Conservation (phyloP, 2,113 vertebrate genomes). For the Vombatus ursinus region DNA sequence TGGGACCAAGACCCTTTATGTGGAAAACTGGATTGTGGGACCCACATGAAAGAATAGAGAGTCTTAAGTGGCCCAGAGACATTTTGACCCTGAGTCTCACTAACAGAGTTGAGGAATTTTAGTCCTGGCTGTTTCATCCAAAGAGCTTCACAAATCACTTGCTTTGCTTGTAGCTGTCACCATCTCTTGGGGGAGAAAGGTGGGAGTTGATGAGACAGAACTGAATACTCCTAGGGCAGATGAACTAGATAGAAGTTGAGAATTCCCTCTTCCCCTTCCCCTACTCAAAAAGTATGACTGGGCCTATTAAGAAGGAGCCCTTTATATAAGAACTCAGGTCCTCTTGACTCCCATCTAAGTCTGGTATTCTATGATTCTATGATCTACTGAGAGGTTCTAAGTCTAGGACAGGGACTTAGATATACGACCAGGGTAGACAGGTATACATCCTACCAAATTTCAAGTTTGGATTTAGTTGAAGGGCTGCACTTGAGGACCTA, state of each 20-base stretch:
- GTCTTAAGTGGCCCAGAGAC: background rate
- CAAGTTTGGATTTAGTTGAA: too few relatives aligned
- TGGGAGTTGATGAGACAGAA: background rate
- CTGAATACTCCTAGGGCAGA: background rate
- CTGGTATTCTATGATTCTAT: background rate
- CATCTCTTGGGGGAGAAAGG: background rate
- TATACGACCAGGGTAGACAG: background rate
- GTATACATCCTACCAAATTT: too few relatives aligned
- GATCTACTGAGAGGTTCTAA: background rate
- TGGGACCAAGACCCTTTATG: background rate
- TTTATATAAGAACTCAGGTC: background rate
- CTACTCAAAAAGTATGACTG: background rate
- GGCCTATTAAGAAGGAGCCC: background rate
- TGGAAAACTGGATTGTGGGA: background rate
- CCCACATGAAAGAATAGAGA: background rate
- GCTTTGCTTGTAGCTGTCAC: background rate
- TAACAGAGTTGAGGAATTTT: background rate
- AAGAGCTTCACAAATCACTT: background rate
- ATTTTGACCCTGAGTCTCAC: background rate
- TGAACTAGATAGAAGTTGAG: background rate
- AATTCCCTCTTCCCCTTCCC: background rate
- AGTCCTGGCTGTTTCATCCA: background rate
- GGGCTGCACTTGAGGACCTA: too few relatives aligned
- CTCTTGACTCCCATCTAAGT: background rate
- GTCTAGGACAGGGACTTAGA: background rate